Evolutionary conservation across 2,888 invertebrate species (phyloP), one percentile per base, ranked within the genome.

Genomic region (Xestia c-nigrum): DNA sequence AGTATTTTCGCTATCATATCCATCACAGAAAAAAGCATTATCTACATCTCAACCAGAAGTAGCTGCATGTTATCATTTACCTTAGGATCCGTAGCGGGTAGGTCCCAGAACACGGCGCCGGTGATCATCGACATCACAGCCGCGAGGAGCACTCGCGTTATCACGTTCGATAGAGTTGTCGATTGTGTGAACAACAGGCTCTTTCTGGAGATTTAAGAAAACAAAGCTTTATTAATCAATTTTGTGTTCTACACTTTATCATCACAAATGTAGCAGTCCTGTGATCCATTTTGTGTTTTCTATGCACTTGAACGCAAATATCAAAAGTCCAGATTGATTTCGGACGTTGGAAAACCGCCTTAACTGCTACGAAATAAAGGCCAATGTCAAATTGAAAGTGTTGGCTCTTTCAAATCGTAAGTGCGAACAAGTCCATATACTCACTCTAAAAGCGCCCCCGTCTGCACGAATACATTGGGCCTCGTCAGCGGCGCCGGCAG

Each of bases 91-190:
- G 98, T 97, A 57, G 98, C 97, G 1, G 98, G 98, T 7, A 99
- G 97, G 91, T 99, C 98, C 99, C 99, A 99, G 94, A 98, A 99
- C 87, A 99, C 98, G 85, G 98, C 98, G 61, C 99, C 99, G 52
- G 98, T 97, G 85, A 98, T 96, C 72, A 99, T 97, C 5, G 99
- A 99, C 91, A 99, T 97, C 83, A 98, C 97, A 2, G 98, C 98
- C 0, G 99, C 98, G 24, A 98, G 97, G 38, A 99, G 97, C 19
- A 99, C 97, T 83, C 98, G 97, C 63, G 98, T 97, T 55, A 99
- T 97, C 96, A 99, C 98, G 86, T 97, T 98, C 0, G 98, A 97
- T 81, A 99, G 94, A 6, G 98, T 98, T 90, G 98, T 98, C 74
- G 99, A 99, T 94, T 99, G 99, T 69, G 98, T 98, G 94, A 98